Evolutionary conservation across 2,797 vertebrate species (phyloP).

Genomic region (Squalus acanthias): DNA sequence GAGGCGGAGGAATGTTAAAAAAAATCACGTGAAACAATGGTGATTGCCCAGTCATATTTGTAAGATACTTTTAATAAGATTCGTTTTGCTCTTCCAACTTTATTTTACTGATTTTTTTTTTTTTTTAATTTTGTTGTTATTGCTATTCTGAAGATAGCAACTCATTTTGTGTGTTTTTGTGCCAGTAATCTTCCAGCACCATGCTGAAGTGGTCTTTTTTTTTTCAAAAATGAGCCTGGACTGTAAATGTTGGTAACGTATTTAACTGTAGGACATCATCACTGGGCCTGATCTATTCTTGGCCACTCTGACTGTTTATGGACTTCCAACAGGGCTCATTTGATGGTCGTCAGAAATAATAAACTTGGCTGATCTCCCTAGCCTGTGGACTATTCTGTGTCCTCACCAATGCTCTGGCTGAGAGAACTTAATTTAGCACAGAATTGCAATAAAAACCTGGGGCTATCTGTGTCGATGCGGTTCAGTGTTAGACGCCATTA

Average conservation of each 20-base stretch:
- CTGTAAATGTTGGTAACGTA: not conserved
- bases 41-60: not conserved
- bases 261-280: not conserved
- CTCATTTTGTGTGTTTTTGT: not conserved
- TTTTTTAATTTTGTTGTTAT: not conserved
- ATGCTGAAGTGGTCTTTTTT: not conserved
- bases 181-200: not conserved
- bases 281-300: not conserved
- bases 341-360: not conserved
- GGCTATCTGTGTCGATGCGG: not conserved
- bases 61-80: not conserved
- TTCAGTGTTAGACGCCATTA: not conserved
- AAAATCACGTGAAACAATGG: not conserved
- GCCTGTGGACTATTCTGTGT: not conserved
- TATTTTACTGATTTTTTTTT: not conserved
- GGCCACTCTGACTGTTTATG: not conserved
- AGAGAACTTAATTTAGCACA: slow-evolving; percentile 20
- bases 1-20: not conserved
- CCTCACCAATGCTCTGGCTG: not conserved
- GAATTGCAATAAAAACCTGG: not conserved
- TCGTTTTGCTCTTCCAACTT: not conserved
- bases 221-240: not conserved
- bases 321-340: not conserved
- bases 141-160: not conserved
- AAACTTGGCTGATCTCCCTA: not conserved